A percentile compares a stretch with the other conserved stretches of the same genome.
These are phyloP conservation scores for Charina bottae DNA, from an alignment of 2,113 vertebrate species.

Conservation along the genomic window DNA sequence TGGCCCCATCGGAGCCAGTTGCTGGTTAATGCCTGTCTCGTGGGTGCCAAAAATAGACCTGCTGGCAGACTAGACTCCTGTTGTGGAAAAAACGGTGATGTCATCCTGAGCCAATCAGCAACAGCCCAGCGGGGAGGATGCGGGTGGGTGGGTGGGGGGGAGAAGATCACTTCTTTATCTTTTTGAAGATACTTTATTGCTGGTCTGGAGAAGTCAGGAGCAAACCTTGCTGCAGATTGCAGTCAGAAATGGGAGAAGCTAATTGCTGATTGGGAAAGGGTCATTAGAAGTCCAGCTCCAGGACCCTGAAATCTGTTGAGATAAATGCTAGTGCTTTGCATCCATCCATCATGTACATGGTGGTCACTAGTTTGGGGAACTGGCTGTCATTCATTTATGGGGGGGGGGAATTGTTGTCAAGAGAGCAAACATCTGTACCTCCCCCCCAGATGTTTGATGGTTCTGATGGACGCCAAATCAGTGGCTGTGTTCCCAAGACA, in stretches of 20 bases:
- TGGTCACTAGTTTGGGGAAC: background rate
- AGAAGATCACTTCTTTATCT: slow-evolving; percentile 10
- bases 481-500: background rate
- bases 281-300: background rate
- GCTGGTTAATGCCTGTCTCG: slow-evolving; percentile 67
- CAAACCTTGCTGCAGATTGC: background rate
- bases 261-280: background rate
- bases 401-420: background rate
- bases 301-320: background rate
- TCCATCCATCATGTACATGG: background rate
- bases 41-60: slow-evolving; percentile 80
- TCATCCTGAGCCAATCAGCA: slow-evolving; percentile 81
- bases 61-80: slow-evolving; percentile 75
- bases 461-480: background rate
- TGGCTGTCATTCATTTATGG: background rate
- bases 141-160: slow-evolving; percentile 53
- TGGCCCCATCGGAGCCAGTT: slow-evolving; percentile 58
- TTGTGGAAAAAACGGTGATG: slow-evolving; percentile 80
- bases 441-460: background rate
- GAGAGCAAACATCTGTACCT: background rate
- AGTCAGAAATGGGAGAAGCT: no score
- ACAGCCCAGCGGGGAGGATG: slow-evolving; percentile 68
- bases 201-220: background rate
- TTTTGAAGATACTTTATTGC: background rate
- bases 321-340: background rate